These are phyloP conservation scores for Drosophila testacea DNA, from an alignment of 2,888 invertebrate species.

Conservation along the genomic window DNA sequence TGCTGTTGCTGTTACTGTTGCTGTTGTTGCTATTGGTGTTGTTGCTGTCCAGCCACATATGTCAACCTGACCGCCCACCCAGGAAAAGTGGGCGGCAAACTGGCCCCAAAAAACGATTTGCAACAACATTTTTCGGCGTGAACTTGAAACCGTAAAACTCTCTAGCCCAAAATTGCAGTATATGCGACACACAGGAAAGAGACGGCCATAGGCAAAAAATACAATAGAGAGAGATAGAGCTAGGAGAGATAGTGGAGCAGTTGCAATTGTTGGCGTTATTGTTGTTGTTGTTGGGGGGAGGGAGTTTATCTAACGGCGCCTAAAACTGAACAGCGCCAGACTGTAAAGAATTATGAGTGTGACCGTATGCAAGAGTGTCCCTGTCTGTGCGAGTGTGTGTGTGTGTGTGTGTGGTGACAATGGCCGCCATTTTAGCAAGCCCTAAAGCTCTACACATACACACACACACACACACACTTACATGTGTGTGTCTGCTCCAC, in stretches of 20 bases:
- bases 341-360: slow-evolving; percentile 76
- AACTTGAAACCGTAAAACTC: slow-evolving; percentile 73
- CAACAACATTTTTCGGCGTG: slow-evolving; percentile 63
- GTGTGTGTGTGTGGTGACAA: slow-evolving; percentile 68
- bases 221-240: slow-evolving; percentile 12
- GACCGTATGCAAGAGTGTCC: slow-evolving; percentile 14
- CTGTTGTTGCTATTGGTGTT: neutral
- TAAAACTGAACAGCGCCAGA: slow-evolving; percentile 74
- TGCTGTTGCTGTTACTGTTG: slow-evolving; percentile 2
- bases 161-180: slow-evolving; percentile 51
- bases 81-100: slow-evolving; percentile 26
- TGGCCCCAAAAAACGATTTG: slow-evolving; percentile 43
- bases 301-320: slow-evolving; percentile 72
- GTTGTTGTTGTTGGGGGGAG: slow-evolving; percentile 12
- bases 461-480: too few species aligned
- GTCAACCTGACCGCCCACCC: slow-evolving; percentile 31
- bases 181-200: slow-evolving; percentile 24
- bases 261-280: slow-evolving; percentile 16
- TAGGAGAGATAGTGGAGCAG: slow-evolving; percentile 22
- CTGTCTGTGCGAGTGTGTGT: slow-evolving; percentile 25
- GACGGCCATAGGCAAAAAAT: slow-evolving; percentile 17
- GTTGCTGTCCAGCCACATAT: slow-evolving; percentile 24
- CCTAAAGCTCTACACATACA: slow-evolving; percentile 34
- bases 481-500: slow-evolving; percentile 45
- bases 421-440: slow-evolving; percentile 75